Conservation (phyloP, 2,888 invertebrate genomes). For the Ametastegia equiseti region DNA sequence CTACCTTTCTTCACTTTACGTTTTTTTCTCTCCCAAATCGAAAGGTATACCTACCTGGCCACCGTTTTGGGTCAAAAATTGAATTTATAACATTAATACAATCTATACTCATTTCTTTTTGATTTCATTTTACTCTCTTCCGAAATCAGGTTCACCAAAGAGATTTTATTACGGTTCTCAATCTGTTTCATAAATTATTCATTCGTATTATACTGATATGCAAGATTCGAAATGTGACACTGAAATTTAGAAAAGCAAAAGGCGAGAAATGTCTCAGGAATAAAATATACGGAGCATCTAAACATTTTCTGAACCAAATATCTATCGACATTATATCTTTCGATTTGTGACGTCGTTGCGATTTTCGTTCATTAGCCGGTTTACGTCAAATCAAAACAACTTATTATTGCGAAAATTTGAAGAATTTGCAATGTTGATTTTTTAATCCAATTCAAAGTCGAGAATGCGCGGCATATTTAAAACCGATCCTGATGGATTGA, state of each 20-base stretch:
- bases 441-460: not conserved
- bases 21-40: not conserved
- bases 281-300: too few species aligned
- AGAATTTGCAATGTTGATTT: not conserved
- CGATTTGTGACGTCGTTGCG: too few species aligned
- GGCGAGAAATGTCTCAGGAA: not conserved
- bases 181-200: not conserved
- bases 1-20: conserved; percentile 4
- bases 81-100: not conserved
- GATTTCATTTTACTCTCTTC: not conserved
- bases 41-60: not conserved
- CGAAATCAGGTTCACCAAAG: not conserved
- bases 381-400: not conserved
- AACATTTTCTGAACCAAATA: too few species aligned
- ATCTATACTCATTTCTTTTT: not conserved
- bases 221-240: not conserved
- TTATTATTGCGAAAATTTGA: not conserved
- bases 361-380: not conserved
- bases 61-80: not conserved
- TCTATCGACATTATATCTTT: too few species aligned
- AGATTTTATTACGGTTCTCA: not conserved
- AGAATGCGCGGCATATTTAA: not conserved
- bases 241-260: not conserved
- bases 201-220: not conserved
- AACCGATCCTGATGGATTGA: too few species aligned